Evolutionary conservation across 2,888 invertebrate genomes (phyloP).

Genomic region (Drosophila kuntzei): DNA sequence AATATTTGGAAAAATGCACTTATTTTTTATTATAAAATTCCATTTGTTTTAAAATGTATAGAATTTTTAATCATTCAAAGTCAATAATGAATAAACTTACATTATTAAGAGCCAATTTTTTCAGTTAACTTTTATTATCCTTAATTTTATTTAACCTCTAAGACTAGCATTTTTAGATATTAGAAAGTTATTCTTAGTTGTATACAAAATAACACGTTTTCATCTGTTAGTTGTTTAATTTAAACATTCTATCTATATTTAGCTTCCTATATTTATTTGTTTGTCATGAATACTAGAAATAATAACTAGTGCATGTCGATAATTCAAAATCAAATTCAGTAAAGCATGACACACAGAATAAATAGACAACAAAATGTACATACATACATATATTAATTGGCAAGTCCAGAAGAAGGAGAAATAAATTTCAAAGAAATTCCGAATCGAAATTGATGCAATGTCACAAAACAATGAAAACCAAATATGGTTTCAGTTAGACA

Average conservation of each 20-base stretch:
- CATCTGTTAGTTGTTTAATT: background rate
- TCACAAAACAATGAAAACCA: conserved; percentile 8
- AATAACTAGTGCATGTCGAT: background rate
- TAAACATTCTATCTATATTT: background rate
- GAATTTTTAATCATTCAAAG: no score
- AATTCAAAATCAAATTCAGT: background rate
- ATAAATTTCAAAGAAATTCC: conserved; percentile 6
- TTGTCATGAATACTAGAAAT: background rate
- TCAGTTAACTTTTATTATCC: no score
- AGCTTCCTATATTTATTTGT: background rate
- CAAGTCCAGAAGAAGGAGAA: background rate
- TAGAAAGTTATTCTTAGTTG: no score
- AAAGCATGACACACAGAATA: background rate
- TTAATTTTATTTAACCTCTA: no score
- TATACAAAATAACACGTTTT: no score
- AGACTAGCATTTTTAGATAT: no score
- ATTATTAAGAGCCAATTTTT: no score
- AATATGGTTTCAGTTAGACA: background rate
- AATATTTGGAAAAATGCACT: no score
- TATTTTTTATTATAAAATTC: no score
- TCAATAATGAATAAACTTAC: no score
- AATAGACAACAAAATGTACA: conserved; percentile 3
- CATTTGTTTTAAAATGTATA: no score
- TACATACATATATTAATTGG: conserved; percentile 1
- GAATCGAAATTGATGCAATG: conserved; percentile 5